Conservation (phyloP, 92 coral and sea anemone species). For the Phenganax stokvisi region DNA sequence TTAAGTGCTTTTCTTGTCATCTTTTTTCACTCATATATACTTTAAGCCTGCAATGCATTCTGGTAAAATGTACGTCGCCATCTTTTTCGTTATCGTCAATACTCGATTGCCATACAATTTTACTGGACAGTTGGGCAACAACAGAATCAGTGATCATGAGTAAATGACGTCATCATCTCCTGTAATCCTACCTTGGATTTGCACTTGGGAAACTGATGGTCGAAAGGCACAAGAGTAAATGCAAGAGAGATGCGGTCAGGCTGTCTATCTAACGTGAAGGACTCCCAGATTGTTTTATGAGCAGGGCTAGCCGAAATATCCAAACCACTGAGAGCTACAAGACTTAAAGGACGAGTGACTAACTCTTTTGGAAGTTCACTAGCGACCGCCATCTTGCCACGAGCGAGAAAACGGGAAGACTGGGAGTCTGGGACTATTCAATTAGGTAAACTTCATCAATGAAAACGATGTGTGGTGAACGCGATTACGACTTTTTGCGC, state of each 20-base stretch:
- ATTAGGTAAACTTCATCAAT: no score
- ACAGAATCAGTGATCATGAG: no score
- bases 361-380: conserved; percentile 93
- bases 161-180: background rate
- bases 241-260: conserved; percentile 86
- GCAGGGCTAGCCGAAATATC: conserved; percentile 63
- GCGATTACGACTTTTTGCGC: no score
- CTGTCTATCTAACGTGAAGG: conserved; percentile 81
- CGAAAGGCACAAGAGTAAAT: conserved; percentile 66
- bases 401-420: background rate
- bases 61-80: no score
- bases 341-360: conserved; percentile 86
- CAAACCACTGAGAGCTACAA: conserved; percentile 82
- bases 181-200: conserved; percentile 63
- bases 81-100: no score
- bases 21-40: no score
- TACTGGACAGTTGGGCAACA: no score
- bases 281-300: conserved; percentile 94
- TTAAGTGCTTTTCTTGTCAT: no score
- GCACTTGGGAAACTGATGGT: conserved; percentile 81
- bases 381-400: conserved; percentile 94
- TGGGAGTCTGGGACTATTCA: no score
- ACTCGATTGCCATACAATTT: no score
- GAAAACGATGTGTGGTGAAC: no score
- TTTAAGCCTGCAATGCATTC: no score